Evolutionary conservation across 2,888 invertebrate genomes (phyloP).

Genomic region (Polydesmus complanatus): DNA sequence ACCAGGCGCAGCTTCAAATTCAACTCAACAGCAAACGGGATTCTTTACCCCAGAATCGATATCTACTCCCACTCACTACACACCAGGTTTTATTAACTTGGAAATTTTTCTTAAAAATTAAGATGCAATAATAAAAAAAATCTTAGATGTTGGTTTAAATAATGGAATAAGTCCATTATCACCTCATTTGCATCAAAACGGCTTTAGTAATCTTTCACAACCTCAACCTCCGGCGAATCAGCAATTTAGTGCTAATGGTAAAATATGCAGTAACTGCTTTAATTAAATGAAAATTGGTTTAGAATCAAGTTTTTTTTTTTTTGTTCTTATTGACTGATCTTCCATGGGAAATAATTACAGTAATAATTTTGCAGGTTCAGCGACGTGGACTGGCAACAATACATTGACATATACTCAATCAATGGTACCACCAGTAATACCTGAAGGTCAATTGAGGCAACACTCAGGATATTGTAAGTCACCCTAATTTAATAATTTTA

Average conservation of each 20-base stretch:
- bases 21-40: slow-evolving; percentile 18
- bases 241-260: slow-evolving; percentile 15
- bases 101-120: background rate
- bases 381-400: slow-evolving; percentile 73
- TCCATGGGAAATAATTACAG: too few species aligned
- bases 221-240: slow-evolving; percentile 14
- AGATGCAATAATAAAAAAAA: background rate
- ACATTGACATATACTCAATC: slow-evolving; percentile 86
- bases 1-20: slow-evolving; percentile 18
- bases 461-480: slow-evolving; percentile 49
- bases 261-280: too few species aligned
- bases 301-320: background rate
- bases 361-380: slow-evolving; percentile 16
- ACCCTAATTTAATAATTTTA: background rate
- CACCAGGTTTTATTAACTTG: background rate
- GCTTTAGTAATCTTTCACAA: slow-evolving; percentile 20
- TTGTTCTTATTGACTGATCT: background rate
- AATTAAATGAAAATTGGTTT: background rate
- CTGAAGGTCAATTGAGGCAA: slow-evolving; percentile 33
- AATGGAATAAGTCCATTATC: slow-evolving; percentile 20
- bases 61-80: slow-evolving; percentile 13
- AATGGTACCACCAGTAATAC: slow-evolving; percentile 58
- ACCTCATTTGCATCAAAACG: slow-evolving; percentile 22
- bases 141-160: slow-evolving; percentile 15
- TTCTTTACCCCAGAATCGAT: slow-evolving; percentile 19